These are phyloP conservation scores for Diadegma fenestrale DNA, from an alignment of 2,888 invertebrate genomes.

Conservation along the genomic window DNA sequence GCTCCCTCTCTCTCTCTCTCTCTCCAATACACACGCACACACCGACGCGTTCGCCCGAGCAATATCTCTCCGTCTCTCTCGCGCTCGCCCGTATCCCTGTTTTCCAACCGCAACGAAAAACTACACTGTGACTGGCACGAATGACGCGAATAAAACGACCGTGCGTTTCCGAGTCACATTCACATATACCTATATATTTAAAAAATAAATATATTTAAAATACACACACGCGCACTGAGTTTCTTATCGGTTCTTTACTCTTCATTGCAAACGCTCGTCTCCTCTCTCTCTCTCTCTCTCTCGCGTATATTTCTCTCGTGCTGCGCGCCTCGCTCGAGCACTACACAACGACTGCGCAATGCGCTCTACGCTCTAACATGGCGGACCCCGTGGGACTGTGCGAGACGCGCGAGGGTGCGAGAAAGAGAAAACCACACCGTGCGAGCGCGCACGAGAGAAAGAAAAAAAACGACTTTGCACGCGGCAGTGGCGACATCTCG, in stretches of 20 bases:
- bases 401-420: background rate
- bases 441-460: background rate
- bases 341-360: constrained; percentile 57
- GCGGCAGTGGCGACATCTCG: background rate
- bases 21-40: constrained; percentile 22
- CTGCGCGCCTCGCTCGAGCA: constrained; percentile 37
- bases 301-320: constrained; percentile 38
- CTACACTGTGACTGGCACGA: constrained; percentile 32
- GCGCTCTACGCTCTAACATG: constrained; percentile 45
- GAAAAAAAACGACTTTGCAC: background rate
- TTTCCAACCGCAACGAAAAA: constrained; percentile 21
- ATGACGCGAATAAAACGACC: constrained; percentile 1
- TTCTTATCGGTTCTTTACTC: constrained; percentile 49
- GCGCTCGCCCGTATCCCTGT: background rate
- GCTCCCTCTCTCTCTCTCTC: constrained; percentile 27
- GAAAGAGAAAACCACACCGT: background rate
- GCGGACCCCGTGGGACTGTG: constrained; percentile 16
- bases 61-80: constrained; percentile 42
- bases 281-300: constrained; percentile 1
- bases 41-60: constrained; percentile 5
- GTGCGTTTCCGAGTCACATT: constrained; percentile 14
- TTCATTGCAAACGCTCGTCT: constrained; percentile 44
- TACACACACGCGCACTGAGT: constrained; percentile 51
- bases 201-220: constrained; percentile 26
- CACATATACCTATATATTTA: constrained; percentile 12